Evolutionary conservation across 2,113 vertebrate species (phyloP).

Genomic region (Seriola aureovittata): DNA sequence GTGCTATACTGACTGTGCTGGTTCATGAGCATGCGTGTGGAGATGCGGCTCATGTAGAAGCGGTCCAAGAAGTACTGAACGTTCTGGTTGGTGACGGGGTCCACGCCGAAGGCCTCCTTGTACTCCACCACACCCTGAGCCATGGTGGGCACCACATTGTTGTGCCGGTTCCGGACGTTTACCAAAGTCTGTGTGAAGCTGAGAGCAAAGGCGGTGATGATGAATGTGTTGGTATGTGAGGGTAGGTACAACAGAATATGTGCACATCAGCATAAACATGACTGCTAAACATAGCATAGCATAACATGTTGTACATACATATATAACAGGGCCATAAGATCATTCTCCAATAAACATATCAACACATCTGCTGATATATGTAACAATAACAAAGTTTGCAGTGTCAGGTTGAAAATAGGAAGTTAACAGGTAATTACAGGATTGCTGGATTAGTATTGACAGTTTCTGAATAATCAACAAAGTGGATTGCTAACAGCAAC

Average conservation of each 20-base stretch:
- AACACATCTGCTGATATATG: background rate
- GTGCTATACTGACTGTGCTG: slow-evolving; percentile 94
- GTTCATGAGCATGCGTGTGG: slow-evolving; percentile 98
- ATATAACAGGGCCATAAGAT: background rate
- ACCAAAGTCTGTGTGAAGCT: slow-evolving; percentile 94
- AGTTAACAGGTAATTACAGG: background rate
- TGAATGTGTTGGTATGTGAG: background rate
- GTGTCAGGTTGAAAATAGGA: background rate
- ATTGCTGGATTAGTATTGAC: background rate
- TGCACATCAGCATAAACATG: background rate
- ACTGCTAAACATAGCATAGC: background rate
- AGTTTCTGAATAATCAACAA: background rate
- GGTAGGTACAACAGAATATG: background rate
- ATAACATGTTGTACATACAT: background rate
- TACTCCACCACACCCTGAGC: slow-evolving; percentile 96
- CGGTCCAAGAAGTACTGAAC: slow-evolving; percentile 99
- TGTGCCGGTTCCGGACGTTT: slow-evolving; percentile 93
- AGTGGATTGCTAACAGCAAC: background rate
- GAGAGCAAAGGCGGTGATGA: slow-evolving; percentile 5
- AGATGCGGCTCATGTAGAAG: slow-evolving; percentile 99
- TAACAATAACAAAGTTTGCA: background rate
- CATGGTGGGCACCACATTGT: slow-evolving; percentile 97
- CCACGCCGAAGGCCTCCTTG: slow-evolving; percentile 92
- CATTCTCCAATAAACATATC: too few species aligned
- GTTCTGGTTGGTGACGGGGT: slow-evolving; percentile 95